These are phyloP conservation scores for Spilarctia lutea DNA, from an alignment of 2,888 invertebrate species.

Conservation along the genomic window DNA sequence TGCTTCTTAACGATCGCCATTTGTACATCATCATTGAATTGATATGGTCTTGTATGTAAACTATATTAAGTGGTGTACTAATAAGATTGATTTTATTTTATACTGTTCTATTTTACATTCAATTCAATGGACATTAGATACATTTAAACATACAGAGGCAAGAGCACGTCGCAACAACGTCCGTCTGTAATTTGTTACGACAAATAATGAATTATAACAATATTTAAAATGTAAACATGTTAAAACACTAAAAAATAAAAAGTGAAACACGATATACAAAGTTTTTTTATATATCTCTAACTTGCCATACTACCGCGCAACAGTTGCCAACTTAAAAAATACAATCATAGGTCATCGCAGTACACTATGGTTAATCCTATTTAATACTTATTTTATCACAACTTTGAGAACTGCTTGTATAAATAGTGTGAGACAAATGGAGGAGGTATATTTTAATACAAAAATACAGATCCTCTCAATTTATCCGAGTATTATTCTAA, in stretches of 20 bases:
- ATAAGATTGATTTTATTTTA: too few species aligned
- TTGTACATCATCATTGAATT: too few species aligned
- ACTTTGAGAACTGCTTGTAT: slow-evolving; percentile 59
- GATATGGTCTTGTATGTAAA: too few species aligned
- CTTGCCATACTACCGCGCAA: not conserved
- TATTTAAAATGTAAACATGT: not conserved
- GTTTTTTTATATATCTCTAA: not conserved
- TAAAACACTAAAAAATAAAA: not conserved
- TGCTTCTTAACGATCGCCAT: too few species aligned
- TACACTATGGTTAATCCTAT: slow-evolving; percentile 49
- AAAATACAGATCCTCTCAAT: slow-evolving; percentile 85
- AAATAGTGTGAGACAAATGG: slow-evolving; percentile 70
- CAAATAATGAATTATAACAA: too few species aligned
- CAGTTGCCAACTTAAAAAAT: slow-evolving; percentile 15
- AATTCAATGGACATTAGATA: too few species aligned
- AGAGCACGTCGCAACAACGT: not conserved
- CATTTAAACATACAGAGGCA: too few species aligned
- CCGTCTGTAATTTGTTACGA: not conserved
- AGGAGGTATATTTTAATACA: slow-evolving; percentile 80
- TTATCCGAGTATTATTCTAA: slow-evolving; percentile 60
- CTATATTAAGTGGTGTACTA: too few species aligned
- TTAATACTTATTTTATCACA: slow-evolving; percentile 69
- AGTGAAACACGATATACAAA: not conserved
- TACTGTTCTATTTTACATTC: too few species aligned
- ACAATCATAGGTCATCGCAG: slow-evolving; percentile 28